Evolutionary conservation across 2,113 vertebrate genomes (phyloP).

Genomic region (Hipposideros armiger): DNA sequence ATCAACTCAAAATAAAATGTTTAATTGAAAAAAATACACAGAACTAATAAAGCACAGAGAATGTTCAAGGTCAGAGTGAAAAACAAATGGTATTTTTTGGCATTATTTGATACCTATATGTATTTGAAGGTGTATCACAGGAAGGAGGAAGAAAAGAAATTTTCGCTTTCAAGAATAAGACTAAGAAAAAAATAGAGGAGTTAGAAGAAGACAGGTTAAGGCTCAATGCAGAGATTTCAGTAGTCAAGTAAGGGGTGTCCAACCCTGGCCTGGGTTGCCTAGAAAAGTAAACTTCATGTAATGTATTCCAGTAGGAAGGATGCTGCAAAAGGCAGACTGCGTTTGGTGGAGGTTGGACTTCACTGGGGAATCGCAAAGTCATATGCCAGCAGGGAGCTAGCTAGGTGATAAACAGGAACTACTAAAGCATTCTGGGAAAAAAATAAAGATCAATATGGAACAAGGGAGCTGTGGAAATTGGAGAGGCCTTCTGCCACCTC

Average conservation of each 20-base stretch:
- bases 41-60: neutral
- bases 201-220: neutral
- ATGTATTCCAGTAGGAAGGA: neutral
- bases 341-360: neutral
- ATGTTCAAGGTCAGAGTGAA: neutral
- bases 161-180: neutral
- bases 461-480: neutral
- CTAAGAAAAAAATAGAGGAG: neutral
- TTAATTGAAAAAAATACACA: slow-evolving; percentile 18
- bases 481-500: neutral
- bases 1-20: neutral
- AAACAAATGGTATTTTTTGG: neutral
- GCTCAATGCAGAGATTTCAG: neutral
- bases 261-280: neutral
- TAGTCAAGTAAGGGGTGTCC: neutral
- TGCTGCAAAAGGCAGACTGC: neutral
- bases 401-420: neutral
- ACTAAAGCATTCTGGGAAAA: neutral
- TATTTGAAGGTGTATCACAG: neutral
- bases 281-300: neutral
- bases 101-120: neutral
- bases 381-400: neutral
- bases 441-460: neutral
- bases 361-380: neutral
- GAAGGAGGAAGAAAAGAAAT: neutral